Evolutionary conservation across 2,113 vertebrate species (phyloP), one percentile per base, ranked within the genome.

Genomic region (Dinomys branickii): DNA sequence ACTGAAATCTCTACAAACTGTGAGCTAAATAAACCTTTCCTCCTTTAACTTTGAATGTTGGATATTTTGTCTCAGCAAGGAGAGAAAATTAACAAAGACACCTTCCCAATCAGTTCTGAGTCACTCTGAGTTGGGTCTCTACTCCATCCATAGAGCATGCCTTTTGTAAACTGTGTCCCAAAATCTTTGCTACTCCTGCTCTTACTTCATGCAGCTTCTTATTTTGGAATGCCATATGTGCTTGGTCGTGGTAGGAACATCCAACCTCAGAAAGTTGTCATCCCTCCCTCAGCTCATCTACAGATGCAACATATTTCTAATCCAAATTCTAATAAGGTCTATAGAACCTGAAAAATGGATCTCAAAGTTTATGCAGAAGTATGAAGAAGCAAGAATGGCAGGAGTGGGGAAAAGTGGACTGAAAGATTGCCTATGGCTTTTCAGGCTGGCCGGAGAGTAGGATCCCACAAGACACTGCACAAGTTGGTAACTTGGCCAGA

Each of bases 381-480:
- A 17, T 2, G 35, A 28, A 88, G 30, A 63, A 65, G 50, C 63
- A 7, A 84, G 67, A 33, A 41, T 20, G 35, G 63, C 28, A 19
- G 22, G 22, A 61, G 33, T 44, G n/a, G 75, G 44, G 44, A 30
- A 56, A 61, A 22, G 4, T 0, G 7, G 28, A 30, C 14, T 0
- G 75, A 44, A 63, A 24, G 19, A 0, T 9, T 3, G 5, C 6
- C 10, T 2, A 0, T 3, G 4, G 22, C 13, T 0, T 0, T 5
- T 1, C 0, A 14, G 8, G 28, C 20, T 22, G 3, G 7, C 26
- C n/a, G 1, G 1, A 16, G 17, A 22, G 77, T 6, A 1, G 11
- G 71, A 1, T 10, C 22, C 22, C 10, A 11, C 10, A 1, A 24
- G 16, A 7, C 12, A 17, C 1, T n/a, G 11, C 30, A 35, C 14